A percentile compares a stretch with the other conserved stretches of the same genome.
Evolutionary conservation across 2,888 invertebrate genomes (phyloP).

Genomic region (Laothoe populi): DNA sequence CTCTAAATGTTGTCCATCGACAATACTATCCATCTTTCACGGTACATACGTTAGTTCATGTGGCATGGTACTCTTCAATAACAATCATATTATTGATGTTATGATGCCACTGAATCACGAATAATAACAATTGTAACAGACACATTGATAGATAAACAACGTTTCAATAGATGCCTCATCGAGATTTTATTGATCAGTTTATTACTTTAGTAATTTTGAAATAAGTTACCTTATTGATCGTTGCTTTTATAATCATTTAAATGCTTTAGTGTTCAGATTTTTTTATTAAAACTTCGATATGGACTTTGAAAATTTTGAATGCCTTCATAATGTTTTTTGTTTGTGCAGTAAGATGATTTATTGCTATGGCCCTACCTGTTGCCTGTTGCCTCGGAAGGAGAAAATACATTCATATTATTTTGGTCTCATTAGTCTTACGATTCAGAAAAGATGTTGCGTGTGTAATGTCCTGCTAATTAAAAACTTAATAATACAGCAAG

Average conservation of each 20-base stretch:
- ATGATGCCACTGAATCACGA: slow-evolving; percentile 25
- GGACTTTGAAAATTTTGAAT: too few relatives aligned
- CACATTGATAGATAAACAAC: slow-evolving; percentile 29
- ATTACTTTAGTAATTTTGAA: slow-evolving; percentile 35
- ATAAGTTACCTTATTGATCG: slow-evolving; percentile 12
- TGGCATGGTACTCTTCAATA: not conserved
- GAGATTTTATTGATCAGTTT: slow-evolving; percentile 49
- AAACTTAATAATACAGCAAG: too few relatives aligned
- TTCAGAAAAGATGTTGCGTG: too few relatives aligned
- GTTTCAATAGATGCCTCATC: slow-evolving; percentile 37
- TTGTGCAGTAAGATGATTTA: too few relatives aligned
- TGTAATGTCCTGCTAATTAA: too few relatives aligned
- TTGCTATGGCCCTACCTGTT: too few relatives aligned
- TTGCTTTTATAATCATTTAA: not conserved
- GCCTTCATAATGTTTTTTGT: too few relatives aligned
- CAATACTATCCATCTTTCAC: not conserved
- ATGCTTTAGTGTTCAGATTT: not conserved
- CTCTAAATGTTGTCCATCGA: not conserved
- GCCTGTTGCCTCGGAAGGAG: too few relatives aligned
- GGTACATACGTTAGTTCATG: not conserved
- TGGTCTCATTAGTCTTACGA: too few relatives aligned
- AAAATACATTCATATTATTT: too few relatives aligned
- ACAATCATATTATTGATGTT: slow-evolving; percentile 24
- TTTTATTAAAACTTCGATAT: too few relatives aligned
- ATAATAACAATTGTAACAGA: slow-evolving; percentile 28